phyloP scores from a whole-genome alignment of 2,113 vertebrate species.

The Cinclus cinclus region DNA sequence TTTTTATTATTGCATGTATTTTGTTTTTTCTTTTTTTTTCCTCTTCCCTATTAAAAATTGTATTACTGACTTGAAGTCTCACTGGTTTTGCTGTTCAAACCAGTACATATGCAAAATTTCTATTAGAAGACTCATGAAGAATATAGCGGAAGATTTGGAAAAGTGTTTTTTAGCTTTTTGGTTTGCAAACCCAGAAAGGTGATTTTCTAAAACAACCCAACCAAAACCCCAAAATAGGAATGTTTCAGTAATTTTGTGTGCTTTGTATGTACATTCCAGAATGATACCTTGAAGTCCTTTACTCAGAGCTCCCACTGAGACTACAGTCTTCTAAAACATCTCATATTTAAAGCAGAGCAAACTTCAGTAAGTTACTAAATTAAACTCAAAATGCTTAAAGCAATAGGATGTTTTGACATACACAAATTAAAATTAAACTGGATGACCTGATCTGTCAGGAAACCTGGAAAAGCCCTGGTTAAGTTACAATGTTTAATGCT shows the following conservation, averaged over 20 bases:
- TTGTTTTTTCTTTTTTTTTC: no score
- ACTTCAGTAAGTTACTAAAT: not conserved
- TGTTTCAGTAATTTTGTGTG: not conserved
- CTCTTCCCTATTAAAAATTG: no score
- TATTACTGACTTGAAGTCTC: no score
- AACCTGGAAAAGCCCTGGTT: not conserved
- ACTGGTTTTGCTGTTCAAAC: no score
- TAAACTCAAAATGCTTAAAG: not conserved
- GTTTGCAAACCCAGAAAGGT: not conserved
- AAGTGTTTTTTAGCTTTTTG: not conserved
- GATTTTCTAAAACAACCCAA: not conserved
- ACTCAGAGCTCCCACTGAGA: not conserved
- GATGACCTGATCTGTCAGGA: not conserved
- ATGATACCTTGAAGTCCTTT: not conserved
- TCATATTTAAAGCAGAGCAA: not conserved
- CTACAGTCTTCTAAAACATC: not conserved
- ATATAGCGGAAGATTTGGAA: not conserved
- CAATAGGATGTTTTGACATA: not conserved
- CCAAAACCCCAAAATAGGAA: not conserved
- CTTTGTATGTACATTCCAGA: not conserved
- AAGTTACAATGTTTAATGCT: not conserved
- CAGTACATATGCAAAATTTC: not conserved
- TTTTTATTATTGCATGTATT: no score
- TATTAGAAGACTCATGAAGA: not conserved
- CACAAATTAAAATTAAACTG: not conserved